Evolutionary conservation across 2,797 vertebrate genomes (phyloP).

Genomic region (Tympanoctomys barrerae): DNA sequence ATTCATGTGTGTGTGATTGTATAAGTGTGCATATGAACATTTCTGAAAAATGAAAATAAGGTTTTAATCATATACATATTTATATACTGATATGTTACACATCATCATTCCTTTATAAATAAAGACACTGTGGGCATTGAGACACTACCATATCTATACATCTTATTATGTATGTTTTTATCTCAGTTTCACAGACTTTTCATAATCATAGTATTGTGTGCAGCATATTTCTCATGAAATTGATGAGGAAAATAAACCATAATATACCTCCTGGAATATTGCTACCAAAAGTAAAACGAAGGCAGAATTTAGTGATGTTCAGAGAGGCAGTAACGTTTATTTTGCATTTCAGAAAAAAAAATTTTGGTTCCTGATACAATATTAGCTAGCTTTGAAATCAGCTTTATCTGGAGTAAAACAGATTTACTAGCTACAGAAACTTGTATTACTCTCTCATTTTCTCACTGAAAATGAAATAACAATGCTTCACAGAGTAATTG

Average conservation of each 20-base stretch:
- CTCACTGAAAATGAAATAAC: conserved; percentile 15
- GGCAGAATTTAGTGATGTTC: background rate
- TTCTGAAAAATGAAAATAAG: background rate
- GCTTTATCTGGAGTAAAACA: background rate
- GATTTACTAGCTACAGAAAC: conserved; percentile 8
- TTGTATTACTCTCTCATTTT: background rate
- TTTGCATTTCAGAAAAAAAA: background rate
- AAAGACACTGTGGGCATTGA: background rate
- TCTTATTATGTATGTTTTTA: conserved; percentile 28
- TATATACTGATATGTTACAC: background rate
- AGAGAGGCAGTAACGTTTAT: background rate
- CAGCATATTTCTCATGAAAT: conserved; percentile 24
- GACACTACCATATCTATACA: background rate
- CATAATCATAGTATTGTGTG: background rate
- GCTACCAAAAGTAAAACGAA: background rate
- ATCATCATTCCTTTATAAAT: conserved; percentile 19
- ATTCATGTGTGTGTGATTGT: background rate
- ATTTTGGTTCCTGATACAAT: background rate
- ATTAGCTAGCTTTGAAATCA: conserved; percentile 59
- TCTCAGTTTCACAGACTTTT: conserved; percentile 49
- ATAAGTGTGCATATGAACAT: background rate
- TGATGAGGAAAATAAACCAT: background rate
- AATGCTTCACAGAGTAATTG: background rate
- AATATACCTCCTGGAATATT: background rate
- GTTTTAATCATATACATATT: background rate